phyloP scores from a whole-genome alignment of 2,113 vertebrate species.

The Haplotaxodon microlepis region DNA sequence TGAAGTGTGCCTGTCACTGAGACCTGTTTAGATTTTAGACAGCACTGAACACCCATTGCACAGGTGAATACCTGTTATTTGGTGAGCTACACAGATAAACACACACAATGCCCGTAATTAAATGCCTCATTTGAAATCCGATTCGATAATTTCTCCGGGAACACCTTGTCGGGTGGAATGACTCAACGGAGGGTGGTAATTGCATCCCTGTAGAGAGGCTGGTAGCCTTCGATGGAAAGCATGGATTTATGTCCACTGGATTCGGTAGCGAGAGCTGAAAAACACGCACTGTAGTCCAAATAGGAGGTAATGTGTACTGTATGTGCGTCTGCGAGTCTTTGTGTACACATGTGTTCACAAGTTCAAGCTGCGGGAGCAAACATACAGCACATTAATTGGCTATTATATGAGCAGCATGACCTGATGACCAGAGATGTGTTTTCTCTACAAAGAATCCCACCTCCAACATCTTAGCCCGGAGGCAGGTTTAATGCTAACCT shows the following conservation, averaged over 20 bases:
- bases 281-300: neutral
- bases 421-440: slow-evolving; percentile 36
- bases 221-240: slow-evolving; percentile 38
- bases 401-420: slow-evolving; percentile 15
- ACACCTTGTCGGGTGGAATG: slow-evolving; percentile 61
- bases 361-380: slow-evolving; percentile 27
- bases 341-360: neutral
- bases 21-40: slow-evolving; percentile 22
- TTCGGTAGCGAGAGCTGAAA: slow-evolving; percentile 11
- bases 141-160: slow-evolving; percentile 65
- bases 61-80: slow-evolving; percentile 22
- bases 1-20: slow-evolving; percentile 35
- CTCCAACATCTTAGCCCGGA: slow-evolving; percentile 42
- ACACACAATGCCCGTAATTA: slow-evolving; percentile 48
- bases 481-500: slow-evolving; percentile 54
- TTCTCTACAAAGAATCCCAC: slow-evolving; percentile 35
- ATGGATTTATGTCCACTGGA: slow-evolving; percentile 39
- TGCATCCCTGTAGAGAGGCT: slow-evolving; percentile 62
- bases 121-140: slow-evolving; percentile 68
- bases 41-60: neutral
- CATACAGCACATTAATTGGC: slow-evolving; percentile 34
- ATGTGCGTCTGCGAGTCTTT: neutral
- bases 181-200: slow-evolving; percentile 62
- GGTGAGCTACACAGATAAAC: neutral
- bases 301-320: neutral